Conservation (phyloP, 2,113 vertebrate genomes). For the Apaloderma vittatum region DNA sequence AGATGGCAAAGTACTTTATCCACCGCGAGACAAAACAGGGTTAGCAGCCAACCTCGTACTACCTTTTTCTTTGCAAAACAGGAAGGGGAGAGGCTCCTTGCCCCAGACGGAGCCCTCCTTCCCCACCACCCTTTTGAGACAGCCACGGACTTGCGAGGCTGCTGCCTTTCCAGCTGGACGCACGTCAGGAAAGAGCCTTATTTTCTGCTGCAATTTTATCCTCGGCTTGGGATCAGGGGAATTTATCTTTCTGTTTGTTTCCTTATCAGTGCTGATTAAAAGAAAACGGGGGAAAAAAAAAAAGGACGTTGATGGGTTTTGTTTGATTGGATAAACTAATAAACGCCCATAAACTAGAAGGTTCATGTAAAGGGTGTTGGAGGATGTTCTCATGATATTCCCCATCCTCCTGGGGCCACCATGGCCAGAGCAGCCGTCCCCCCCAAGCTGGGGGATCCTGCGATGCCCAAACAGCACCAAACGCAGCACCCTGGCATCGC, state of each 20-base stretch:
- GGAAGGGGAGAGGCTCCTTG: slow-evolving; percentile 50
- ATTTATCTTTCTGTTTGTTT: slow-evolving; percentile 8
- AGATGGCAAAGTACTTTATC: slow-evolving; percentile 13
- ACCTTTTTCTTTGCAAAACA: slow-evolving; percentile 52
- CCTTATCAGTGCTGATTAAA: slow-evolving; percentile 50
- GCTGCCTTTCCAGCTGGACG: neutral
- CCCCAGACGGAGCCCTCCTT: neutral
- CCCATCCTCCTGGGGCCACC: neutral
- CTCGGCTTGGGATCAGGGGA: slow-evolving; percentile 29
- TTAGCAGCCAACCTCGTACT: neutral
- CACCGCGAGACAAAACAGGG: neutral
- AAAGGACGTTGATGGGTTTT: neutral
- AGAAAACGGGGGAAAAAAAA: neutral
- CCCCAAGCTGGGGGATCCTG: neutral
- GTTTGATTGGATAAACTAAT: neutral
- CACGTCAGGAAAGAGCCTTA: neutral
- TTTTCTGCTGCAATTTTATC: slow-evolving; percentile 23
- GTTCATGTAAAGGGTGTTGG: neutral
- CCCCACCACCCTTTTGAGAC: neutral
- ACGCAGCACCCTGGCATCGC: neutral
- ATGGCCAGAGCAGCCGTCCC: fast-evolving
- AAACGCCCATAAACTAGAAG: neutral
- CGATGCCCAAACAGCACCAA: neutral
- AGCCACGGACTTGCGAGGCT: neutral
- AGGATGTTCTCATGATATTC: neutral